Conservation (phyloP, 1,140 invertebrate genomes). For the Sipha flava region DNA sequence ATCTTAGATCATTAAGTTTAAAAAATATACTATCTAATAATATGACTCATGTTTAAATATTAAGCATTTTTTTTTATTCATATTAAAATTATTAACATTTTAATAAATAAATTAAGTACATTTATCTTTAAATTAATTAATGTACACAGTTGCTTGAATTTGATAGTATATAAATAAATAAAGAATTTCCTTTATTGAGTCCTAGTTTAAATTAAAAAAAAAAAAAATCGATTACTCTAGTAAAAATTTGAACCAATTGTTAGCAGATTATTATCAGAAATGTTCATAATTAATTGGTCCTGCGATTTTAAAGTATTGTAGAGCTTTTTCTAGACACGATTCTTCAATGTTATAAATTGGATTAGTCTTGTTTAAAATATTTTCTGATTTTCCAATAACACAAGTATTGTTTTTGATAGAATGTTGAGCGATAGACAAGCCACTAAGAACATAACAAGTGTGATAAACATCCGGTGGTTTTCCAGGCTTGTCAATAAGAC, state of each 20-base stretch:
- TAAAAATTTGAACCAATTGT: background rate
- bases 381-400: conserved; percentile 4
- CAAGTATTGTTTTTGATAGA: background rate
- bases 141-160: background rate
- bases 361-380: conserved; percentile 13
- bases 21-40: too few species aligned
- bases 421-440: conserved; percentile 89
- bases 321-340: background rate
- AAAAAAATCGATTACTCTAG: background rate
- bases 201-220: conserved; percentile 1
- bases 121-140: background rate
- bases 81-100: background rate
- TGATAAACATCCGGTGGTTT: conserved; percentile 89
- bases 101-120: background rate
- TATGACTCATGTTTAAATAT: too few species aligned
- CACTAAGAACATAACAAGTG: conserved; percentile 91
- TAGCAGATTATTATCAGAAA: background rate
- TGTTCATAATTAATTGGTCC: background rate
- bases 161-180: too few species aligned
- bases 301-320: conserved; percentile 5
- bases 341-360: conserved; percentile 15
- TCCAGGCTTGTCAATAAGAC: conserved; percentile 90
- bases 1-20: too few species aligned
- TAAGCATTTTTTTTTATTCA: background rate
- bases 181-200: background rate